Evolutionary conservation across 2,797 vertebrate species (phyloP), one percentile per base, ranked within the genome.

Genomic region (Scolopax rusticola): DNA sequence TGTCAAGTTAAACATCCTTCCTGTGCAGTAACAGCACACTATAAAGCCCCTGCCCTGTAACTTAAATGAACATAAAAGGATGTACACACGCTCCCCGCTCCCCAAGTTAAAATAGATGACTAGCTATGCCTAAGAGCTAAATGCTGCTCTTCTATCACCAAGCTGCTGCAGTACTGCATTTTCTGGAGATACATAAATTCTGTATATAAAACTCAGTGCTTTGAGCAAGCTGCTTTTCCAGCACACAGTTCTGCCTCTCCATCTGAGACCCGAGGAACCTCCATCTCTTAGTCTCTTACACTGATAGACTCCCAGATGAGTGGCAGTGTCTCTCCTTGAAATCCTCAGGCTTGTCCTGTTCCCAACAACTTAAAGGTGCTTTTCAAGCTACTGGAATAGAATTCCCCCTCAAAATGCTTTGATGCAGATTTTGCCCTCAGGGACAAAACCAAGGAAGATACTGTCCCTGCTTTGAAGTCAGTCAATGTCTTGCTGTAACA

Each of bases 1-100:
- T 84, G 84, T 87, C 81, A 95, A 95, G 86, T 95, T 96, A 95
- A 97, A 96, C 84, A 90, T 90, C 90, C 86, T 95, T 95, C 94
- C 88, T 71, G 57, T 65, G 84, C 95, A 90, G 59, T 83, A 93
- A 86, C 74, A 93, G 95, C 76, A 76, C 45, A 45, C 64, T 84
- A 68, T 68, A 87, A 84, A 92, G 63, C 45, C 50, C 45, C 73
- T 91, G 84, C 81, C 82, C 89, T 78, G 81, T 51, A 89, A 95
- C 86, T 87, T 90, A 85, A 93, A 94, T 70, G 90, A 95, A 94
- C 48, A 80, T 75, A 84, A 83, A 85, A 94, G 84, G 90, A 90
- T 84, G 71, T 70, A 87, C 21, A 93, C 67, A 81, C 41, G 8
- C 43, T 25, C 63, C 56, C 65, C 6, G 23, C 51, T 32, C 89